Evolutionary conservation across 2,797 vertebrate genomes (phyloP), one percentile per base, ranked within the genome.

Genomic region (Eulemur rubriventer): DNA sequence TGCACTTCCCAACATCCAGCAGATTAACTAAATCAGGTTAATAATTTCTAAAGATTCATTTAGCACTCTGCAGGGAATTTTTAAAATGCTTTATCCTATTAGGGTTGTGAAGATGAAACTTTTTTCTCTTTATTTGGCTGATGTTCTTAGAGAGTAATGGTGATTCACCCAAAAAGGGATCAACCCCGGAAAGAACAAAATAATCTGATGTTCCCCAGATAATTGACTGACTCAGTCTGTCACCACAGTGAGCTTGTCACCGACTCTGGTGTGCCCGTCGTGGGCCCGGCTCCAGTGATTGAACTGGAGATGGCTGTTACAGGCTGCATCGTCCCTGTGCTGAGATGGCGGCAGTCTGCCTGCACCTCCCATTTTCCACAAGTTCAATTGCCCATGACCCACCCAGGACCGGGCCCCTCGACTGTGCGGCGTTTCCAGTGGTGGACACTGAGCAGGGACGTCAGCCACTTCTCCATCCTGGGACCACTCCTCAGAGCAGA

Each of bases 401-500:
- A 94, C 8, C 24, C 57, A 43, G 26, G 20, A 43, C 6, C 4
- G 28, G 87, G 6, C 0, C 28, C 41, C 16, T 70, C 2, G 1
- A 14, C 48, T 6, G 11, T 43, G 41, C 65, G n/a, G 85, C 79
- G 57, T 89, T 72, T 52, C 69, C 57, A 91, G 26, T 8, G 6
- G 65, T 0, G 2, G 18, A 89, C 43, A 86, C 43, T 52, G 83
- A 24, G 55, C 57, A n/a, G 33, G 26, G 48, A 35, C 65, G 18
- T 63, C 65, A 16, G 43, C 11, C 35, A 52, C 20, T 12, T 33
- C 35, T 48, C 63, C 33, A 18, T 33, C 38, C 85, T 38, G 82
- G 67, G 76, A 97, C 83, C 46, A 12, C 13, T 96, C 94, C 87
- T 46, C 80, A 89, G 85, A 92, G 95, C 84, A 87, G 87, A 96